Percentiles rank a stretch among this genome's conserved stretches.
These are phyloP conservation scores for Drosophila rubida DNA, from an alignment of 2,888 invertebrate genomes.

Conservation along the genomic window DNA sequence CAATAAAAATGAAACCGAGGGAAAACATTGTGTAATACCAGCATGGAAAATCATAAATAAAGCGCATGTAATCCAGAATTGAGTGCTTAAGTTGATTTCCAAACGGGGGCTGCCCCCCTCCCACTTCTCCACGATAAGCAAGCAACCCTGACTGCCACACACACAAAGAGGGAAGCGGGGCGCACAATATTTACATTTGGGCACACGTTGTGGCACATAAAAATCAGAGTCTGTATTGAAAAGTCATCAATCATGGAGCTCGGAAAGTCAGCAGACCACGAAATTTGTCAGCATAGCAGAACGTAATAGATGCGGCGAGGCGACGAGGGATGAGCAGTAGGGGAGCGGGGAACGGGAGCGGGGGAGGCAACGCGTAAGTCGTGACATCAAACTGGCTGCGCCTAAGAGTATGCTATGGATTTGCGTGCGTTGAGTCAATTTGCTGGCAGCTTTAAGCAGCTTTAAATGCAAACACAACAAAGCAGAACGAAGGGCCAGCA, in stretches of 20 bases:
- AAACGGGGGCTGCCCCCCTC: conserved; percentile 13
- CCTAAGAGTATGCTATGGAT: conserved; percentile 26
- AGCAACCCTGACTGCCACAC: conserved; percentile 6
- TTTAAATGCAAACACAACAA: conserved; percentile 47
- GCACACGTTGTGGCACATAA: conserved; percentile 56
- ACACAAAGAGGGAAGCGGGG: background rate
- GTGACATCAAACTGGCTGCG: conserved; percentile 52
- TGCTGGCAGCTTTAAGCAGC: conserved; percentile 59
- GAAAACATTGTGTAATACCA: conserved; percentile 71
- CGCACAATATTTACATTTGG: conserved; percentile 70
- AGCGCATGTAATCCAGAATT: conserved; percentile 81
- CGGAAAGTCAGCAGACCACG: conserved; percentile 67
- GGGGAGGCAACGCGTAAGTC: conserved; percentile 24
- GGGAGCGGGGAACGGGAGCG: no score
- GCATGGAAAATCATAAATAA: conserved; percentile 81
- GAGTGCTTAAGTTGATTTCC: conserved; percentile 77
- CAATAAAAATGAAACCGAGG: conserved; percentile 65
- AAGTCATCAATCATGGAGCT: conserved; percentile 74
- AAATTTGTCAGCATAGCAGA: conserved; percentile 74
- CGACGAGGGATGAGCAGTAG: background rate
- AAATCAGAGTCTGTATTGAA: conserved; percentile 66
- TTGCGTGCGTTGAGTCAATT: conserved; percentile 45
- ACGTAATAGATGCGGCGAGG: conserved; percentile 33
- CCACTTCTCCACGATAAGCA: conserved; percentile 17
- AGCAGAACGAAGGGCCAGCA: conserved; percentile 40